Evolutionary conservation across 1,140 invertebrate species (phyloP).

Genomic region (Potamilus streckersoni): DNA sequence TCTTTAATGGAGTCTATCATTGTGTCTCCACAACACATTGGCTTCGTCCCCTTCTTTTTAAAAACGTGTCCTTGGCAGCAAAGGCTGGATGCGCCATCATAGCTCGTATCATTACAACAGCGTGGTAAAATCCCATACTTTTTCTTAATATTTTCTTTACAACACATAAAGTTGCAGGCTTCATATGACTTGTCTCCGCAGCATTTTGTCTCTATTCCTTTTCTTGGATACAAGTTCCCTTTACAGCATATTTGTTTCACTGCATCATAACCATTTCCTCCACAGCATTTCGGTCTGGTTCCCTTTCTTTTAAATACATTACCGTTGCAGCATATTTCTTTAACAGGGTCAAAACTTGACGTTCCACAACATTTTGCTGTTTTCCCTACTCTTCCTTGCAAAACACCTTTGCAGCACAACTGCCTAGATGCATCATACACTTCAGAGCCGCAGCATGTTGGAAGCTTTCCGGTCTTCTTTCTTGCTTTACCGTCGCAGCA

Average conservation of each 20-base stretch:
- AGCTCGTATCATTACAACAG: slow-evolving; percentile 16
- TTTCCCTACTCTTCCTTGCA: slow-evolving; percentile 7
- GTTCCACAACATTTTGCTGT: slow-evolving; percentile 21
- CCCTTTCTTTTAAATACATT: slow-evolving; percentile 14
- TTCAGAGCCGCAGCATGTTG: slow-evolving; percentile 18
- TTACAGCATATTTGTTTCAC: slow-evolving; percentile 24
- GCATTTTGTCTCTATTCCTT: slow-evolving; percentile 26
- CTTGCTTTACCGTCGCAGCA: slow-evolving; percentile 18
- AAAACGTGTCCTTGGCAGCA: slow-evolving; percentile 29
- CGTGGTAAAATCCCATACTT: slow-evolving; percentile 16
- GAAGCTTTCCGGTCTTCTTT: slow-evolving; percentile 19
- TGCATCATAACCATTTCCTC: slow-evolving; percentile 13
- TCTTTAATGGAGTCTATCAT: slow-evolving; percentile 23
- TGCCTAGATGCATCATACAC: slow-evolving; percentile 15
- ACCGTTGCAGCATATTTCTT: slow-evolving; percentile 27
- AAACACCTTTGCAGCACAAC: slow-evolving; percentile 17
- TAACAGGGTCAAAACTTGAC: slow-evolving; percentile 19
- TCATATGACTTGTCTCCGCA: slow-evolving; percentile 18
- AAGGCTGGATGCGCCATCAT: slow-evolving; percentile 14
- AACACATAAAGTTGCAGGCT: slow-evolving; percentile 28
- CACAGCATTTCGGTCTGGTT: slow-evolving; percentile 23
- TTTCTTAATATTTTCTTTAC: slow-evolving; percentile 5
- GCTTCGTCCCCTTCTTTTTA: slow-evolving; percentile 16
- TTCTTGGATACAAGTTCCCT: slow-evolving; percentile 5
- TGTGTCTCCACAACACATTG: slow-evolving; percentile 24